Conservation (phyloP, 1,140 invertebrate genomes). For the Saxidomus purpurata region DNA sequence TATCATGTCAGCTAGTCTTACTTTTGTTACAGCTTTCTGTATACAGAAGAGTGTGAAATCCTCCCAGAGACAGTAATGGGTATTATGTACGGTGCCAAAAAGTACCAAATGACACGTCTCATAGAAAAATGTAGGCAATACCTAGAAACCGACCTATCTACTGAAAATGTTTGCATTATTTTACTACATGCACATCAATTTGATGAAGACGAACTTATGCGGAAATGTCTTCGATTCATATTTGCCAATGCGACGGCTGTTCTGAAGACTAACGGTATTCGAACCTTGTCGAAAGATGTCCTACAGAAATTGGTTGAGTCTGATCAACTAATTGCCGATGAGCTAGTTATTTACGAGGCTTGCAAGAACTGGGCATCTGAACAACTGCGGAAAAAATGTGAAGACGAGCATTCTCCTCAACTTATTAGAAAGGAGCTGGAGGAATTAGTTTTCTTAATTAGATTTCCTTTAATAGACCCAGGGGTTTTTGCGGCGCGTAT, state of each 20-base stretch:
- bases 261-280: slow-evolving; percentile 31
- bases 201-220: slow-evolving; percentile 51
- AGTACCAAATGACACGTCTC: slow-evolving; percentile 92
- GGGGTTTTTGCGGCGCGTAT: slow-evolving; percentile 4
- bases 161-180: slow-evolving; percentile 90
- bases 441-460: background rate
- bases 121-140: slow-evolving; percentile 93
- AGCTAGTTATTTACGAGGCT: slow-evolving; percentile 20
- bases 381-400: background rate
- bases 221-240: slow-evolving; percentile 58
- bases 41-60: slow-evolving; percentile 81
- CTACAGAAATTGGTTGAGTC: background rate
- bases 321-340: slow-evolving; percentile 8
- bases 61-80: slow-evolving; percentile 93
- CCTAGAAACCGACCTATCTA: slow-evolving; percentile 91
- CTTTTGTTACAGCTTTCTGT: slow-evolving; percentile 65
- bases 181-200: slow-evolving; percentile 65
- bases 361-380: slow-evolving; percentile 6
- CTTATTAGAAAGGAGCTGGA: background rate
- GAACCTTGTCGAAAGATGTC: slow-evolving; percentile 7
- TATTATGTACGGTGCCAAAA: slow-evolving; percentile 93
- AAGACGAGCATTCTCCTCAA: background rate
- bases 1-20: background rate
- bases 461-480: slow-evolving; percentile 19
- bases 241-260: slow-evolving; percentile 5